These are phyloP conservation scores for Lineus longissimus DNA, from an alignment of 1,140 invertebrate genomes.

Conservation along the genomic window DNA sequence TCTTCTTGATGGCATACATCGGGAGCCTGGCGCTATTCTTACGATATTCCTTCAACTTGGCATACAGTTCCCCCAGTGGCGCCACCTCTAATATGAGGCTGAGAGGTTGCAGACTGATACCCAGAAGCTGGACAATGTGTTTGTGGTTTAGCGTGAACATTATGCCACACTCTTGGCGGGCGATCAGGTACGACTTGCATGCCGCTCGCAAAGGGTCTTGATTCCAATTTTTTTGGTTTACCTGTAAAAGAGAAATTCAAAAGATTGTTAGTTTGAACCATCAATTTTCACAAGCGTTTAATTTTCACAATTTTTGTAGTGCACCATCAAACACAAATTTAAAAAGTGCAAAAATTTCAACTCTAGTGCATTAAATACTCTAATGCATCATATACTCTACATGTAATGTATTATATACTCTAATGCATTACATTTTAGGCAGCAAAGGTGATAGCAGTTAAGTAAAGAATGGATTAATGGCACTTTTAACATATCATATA, in stretches of 20 bases:
- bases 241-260: neutral
- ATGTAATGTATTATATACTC: too few species aligned
- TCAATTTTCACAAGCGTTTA: too few species aligned
- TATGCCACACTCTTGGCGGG: slow-evolving; percentile 89
- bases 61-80: slow-evolving; percentile 83
- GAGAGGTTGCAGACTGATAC: slow-evolving; percentile 74
- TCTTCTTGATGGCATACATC: slow-evolving; percentile 74
- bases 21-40: slow-evolving; percentile 77
- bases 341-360: too few species aligned
- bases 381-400: too few species aligned
- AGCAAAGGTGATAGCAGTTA: too few species aligned
- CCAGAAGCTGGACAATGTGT: slow-evolving; percentile 87
- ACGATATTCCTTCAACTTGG: slow-evolving; percentile 75
- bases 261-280: too few species aligned
- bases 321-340: too few species aligned
- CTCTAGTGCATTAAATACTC: too few species aligned
- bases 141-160: slow-evolving; percentile 78
- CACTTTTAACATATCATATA: too few species aligned
- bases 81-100: slow-evolving; percentile 87
- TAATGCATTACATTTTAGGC: too few species aligned
- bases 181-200: slow-evolving; percentile 91
- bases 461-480: too few species aligned
- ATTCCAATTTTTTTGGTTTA: slow-evolving; percentile 76
- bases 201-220: slow-evolving; percentile 84
- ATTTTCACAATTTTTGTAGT: too few species aligned